Conservation (phyloP, 2,113 vertebrate genomes). For the Artemisiospiza belli region DNA sequence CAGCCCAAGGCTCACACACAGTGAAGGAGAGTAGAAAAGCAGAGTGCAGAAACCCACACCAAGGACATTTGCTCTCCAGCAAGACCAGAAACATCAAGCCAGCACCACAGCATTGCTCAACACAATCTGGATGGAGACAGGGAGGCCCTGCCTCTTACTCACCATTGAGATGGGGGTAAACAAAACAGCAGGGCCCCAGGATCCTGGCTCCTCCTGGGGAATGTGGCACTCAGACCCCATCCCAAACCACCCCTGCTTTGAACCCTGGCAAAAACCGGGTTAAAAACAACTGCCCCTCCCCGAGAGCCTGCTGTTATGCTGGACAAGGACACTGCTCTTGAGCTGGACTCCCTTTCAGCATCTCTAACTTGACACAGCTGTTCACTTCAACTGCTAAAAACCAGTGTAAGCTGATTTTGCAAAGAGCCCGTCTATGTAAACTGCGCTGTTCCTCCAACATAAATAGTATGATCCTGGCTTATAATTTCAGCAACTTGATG, state of each 20-base stretch:
- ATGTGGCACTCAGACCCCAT: rapidly evolving
- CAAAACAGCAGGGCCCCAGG: not conserved
- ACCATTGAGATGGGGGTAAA: rapidly evolving
- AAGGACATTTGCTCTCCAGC: not conserved
- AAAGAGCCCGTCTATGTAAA: slow-evolving; percentile 2
- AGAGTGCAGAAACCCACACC: not conserved
- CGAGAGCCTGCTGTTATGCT: rapidly evolving
- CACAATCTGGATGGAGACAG: not conserved
- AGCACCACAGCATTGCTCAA: not conserved
- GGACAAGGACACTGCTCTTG: not conserved
- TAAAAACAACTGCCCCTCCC: not conserved
- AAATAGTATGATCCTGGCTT: slow-evolving; percentile 6
- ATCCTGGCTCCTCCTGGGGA: not conserved
- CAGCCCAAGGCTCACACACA: not conserved
- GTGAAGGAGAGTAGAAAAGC: not conserved
- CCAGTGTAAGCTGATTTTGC: slow-evolving; percentile 44
- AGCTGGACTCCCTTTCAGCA: slow-evolving; percentile 6
- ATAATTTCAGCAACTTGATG: slow-evolving; percentile 46
- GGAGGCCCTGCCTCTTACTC: not conserved
- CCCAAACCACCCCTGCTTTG: not conserved
- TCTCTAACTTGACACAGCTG: slow-evolving; percentile 57
- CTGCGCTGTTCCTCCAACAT: not conserved
- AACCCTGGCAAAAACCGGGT: not conserved
- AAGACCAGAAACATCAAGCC: not conserved
- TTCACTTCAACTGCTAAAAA: slow-evolving; percentile 30